Evolutionary conservation across 2,888 invertebrate genomes (phyloP).

Genomic region (Alentia gelatinosa): DNA sequence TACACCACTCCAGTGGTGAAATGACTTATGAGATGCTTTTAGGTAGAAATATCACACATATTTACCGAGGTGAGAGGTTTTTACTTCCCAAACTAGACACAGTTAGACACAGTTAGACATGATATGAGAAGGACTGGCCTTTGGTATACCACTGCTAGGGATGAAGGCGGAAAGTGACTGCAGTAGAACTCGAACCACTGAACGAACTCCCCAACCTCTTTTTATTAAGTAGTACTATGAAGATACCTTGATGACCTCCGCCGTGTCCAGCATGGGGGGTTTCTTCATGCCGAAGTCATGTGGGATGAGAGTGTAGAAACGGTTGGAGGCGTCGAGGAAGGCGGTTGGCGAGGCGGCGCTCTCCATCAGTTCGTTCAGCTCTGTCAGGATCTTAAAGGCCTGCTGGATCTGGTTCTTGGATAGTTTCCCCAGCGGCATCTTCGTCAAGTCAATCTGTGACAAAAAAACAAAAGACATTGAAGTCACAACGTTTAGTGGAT

Average conservation of each 20-base stretch:
- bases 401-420: constrained; percentile 90
- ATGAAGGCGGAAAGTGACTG: no score
- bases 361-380: constrained; percentile 79
- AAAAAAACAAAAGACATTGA: constrained; percentile 34
- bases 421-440: constrained; percentile 98
- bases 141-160: no score
- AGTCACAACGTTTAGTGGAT: neutral
- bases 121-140: no score
- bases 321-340: constrained; percentile 93
- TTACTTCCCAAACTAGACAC: no score
- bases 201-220: no score
- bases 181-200: no score
- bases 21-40: no score
- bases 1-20: no score
- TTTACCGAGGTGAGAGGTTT: no score
- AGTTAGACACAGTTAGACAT: no score
- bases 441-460: constrained; percentile 90
- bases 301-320: constrained; percentile 96
- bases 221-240: no score
- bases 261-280: constrained; percentile 90
- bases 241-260: constrained; percentile 86
- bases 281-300: constrained; percentile 94
- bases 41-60: no score
- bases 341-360: constrained; percentile 80
- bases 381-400: constrained; percentile 89